Evolutionary conservation across 2,888 invertebrate species (phyloP), one percentile per base, ranked within the genome.

Genomic region (Phengaris arion): DNA sequence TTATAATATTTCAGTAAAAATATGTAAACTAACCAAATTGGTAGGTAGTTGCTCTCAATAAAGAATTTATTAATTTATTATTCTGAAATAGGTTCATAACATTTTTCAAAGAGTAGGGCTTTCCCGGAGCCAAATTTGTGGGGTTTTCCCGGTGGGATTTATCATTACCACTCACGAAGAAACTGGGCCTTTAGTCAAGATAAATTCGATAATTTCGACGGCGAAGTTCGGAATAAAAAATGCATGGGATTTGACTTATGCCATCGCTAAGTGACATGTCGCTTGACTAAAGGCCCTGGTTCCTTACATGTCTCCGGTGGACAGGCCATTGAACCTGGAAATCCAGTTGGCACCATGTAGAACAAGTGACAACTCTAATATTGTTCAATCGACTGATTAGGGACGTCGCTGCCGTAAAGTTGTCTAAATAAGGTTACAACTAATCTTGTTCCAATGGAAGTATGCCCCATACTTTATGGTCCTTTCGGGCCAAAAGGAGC

Each of bases 261-360:
- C 22, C 22, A 22, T 22, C 0, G 22, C 22, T 22, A 22, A 22
- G 22, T 22, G 22, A 22, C 22, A 22, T 22, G 22, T 22, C 22
- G 22, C 22, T 22, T 22, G 22, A 22, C 22, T 22, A 22, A 22
- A 22, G 22, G 22, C 22, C n/a, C n/a, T n/a, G n/a, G n/a, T 91
- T 92, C 89, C 87, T 87, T 89, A 91, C 90, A 91, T 90, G 89
- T 91, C 89, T 83, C 77, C 78, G 76, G 76, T 77, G 79, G 77
- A 79, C 77, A 78, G 92, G 89, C 91, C 90, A 83, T 78, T 85
- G 91, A 92, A 89, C 92, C 83, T 83, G 82, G 85, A 87, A 86
- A 86, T 89, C 89, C 84, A 80, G 84, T 84, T 85, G 85, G 83
- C 83, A 82, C 82, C 81, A 81, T 80, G 79, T 82, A 79, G 79